Percentiles rank a stretch among this genome's conserved stretches.
These are phyloP conservation scores for Ia io DNA, from an alignment of 2,113 vertebrate genomes.

Conservation along the genomic window DNA sequence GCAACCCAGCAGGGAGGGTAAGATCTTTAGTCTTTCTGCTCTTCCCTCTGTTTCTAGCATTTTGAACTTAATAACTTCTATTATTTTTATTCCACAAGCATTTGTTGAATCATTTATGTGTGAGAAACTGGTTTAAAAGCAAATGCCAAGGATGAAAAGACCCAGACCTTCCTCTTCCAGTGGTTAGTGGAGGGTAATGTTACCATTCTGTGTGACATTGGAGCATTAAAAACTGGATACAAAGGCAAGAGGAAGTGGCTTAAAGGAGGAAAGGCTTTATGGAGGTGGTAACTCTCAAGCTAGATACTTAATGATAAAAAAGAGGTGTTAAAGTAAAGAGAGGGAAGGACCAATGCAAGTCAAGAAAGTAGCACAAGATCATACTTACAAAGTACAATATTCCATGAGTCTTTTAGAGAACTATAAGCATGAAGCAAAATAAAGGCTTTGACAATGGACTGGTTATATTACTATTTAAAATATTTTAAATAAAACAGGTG, in stretches of 20 bases:
- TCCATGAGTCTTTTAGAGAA: background rate
- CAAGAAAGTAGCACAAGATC: background rate
- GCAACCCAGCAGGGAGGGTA: rapidly evolving
- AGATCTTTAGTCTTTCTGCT: background rate
- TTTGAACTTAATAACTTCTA: background rate
- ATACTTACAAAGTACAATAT: background rate
- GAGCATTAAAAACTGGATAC: background rate
- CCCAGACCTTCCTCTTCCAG: background rate
- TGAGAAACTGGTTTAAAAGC: background rate
- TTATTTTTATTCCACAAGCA: background rate
- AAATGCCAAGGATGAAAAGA: background rate
- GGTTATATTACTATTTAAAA: background rate
- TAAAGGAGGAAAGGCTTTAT: background rate
- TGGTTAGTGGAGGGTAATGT: background rate
- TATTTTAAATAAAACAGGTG: background rate
- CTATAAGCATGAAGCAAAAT: background rate
- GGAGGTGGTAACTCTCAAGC: background rate
- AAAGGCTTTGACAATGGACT: background rate
- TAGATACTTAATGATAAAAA: background rate
- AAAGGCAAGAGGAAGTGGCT: background rate
- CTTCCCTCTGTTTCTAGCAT: background rate
- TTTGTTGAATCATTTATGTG: background rate
- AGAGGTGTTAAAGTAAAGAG: background rate
- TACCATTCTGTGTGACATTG: background rate
- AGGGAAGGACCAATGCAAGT: background rate